A percentile compares a stretch with the other conserved stretches of the same genome.
Conservation (phyloP, 2,113 vertebrate genomes). For the Pedetes capensis region DNA sequence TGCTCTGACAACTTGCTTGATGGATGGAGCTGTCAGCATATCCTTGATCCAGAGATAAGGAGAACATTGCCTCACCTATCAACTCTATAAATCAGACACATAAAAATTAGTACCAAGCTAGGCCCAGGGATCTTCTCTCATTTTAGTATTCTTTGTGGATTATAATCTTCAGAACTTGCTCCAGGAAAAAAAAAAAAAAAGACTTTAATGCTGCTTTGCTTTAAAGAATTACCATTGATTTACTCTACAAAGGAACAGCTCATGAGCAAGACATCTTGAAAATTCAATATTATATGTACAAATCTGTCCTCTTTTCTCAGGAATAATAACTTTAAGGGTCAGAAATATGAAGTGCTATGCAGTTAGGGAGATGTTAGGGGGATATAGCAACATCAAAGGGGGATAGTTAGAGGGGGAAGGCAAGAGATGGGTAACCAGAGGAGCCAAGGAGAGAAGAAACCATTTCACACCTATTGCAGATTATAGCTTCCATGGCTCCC, state of each 20-base stretch:
- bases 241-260: not conserved
- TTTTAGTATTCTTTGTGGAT: slow-evolving; percentile 42
- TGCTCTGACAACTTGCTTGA: slow-evolving; percentile 49
- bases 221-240: slow-evolving; percentile 48
- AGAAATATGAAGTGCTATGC: not conserved
- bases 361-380: not conserved
- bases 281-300: not conserved
- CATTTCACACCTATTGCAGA: not conserved
- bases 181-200: not conserved
- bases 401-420: not conserved
- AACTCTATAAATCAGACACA: slow-evolving; percentile 49
- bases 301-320: not conserved
- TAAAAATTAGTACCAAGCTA: slow-evolving; percentile 41
- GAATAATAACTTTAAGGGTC: not conserved
- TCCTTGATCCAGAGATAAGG: not conserved
- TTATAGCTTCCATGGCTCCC: not conserved
- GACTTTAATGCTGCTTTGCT: not conserved
- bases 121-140: slow-evolving; percentile 1
- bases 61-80: slow-evolving; percentile 6
- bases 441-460: not conserved
- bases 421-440: not conserved
- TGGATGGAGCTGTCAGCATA: slow-evolving; percentile 49
- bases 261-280: not conserved
- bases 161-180: slow-evolving; percentile 55
- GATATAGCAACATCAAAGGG: not conserved